Evolutionary conservation across 2,888 invertebrate genomes (phyloP).

Genomic region (Agrilus cyanescens): DNA sequence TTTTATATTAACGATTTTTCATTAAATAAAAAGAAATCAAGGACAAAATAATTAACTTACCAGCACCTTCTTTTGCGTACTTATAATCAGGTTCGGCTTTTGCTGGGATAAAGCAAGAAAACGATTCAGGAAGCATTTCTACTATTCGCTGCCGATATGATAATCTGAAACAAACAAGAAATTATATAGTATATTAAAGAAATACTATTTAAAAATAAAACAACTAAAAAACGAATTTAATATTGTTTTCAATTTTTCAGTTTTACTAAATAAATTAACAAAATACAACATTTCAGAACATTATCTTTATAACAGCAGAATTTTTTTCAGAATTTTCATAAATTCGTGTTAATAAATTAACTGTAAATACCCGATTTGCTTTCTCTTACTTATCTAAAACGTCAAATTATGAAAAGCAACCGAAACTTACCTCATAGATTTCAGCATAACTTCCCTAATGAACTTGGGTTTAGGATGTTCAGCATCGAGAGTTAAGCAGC

Average conservation of each 20-base stretch:
- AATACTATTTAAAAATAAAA: too few relatives aligned
- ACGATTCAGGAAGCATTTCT: constrained; percentile 84
- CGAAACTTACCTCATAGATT: constrained; percentile 65
- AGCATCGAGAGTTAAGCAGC: constrained; percentile 67
- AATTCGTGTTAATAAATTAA: too few relatives aligned
- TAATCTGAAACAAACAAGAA: constrained; percentile 43
- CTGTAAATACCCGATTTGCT: too few relatives aligned
- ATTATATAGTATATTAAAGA: not conserved
- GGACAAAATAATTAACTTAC: constrained; percentile 41
- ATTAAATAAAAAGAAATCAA: constrained; percentile 12
- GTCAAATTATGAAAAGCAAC: not conserved
- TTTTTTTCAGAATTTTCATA: too few relatives aligned
- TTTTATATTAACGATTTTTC: not conserved
- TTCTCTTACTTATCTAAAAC: too few relatives aligned
- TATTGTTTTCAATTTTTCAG: not conserved
- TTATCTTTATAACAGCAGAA: too few relatives aligned
- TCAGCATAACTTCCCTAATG: constrained; percentile 81
- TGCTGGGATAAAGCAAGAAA: constrained; percentile 71
- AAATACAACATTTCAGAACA: too few relatives aligned
- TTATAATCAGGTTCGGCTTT: constrained; percentile 83
- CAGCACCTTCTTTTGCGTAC: constrained; percentile 80
- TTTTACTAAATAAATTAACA: not conserved
- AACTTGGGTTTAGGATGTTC: constrained; percentile 93
- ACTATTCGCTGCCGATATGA: constrained; percentile 90
- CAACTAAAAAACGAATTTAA: not conserved